phyloP scores from a whole-genome alignment of 2,113 vertebrate species.

The Raja brachyura region DNA sequence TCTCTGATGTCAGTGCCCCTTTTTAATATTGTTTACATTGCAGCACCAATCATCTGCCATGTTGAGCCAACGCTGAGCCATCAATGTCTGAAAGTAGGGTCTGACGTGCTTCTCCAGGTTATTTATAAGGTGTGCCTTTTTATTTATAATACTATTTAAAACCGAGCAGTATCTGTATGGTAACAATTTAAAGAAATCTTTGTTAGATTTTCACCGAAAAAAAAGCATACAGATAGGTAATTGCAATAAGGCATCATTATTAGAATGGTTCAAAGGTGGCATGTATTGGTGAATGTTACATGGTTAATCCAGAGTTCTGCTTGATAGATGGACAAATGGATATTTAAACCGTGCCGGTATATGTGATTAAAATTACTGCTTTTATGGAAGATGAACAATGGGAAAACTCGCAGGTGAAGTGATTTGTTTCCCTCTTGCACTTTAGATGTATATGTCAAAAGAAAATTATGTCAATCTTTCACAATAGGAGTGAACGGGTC shows the following conservation, averaged over 20 bases:
- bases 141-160: neutral
- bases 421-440: neutral
- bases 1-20: conserved; percentile 19
- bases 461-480: neutral
- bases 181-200: neutral
- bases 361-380: neutral
- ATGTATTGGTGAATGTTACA: neutral
- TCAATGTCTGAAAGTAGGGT: conserved; percentile 5
- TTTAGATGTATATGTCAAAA: neutral
- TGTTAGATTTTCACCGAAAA: neutral
- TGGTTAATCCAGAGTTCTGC: neutral
- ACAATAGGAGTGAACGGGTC: neutral
- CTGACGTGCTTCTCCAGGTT: conserved; percentile 20
- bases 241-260: neutral
- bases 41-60: conserved; percentile 2
- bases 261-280: neutral
- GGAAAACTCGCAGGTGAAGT: neutral
- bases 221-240: neutral
- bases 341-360: too few species aligned
- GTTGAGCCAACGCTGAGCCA: neutral
- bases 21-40: conserved; percentile 36
- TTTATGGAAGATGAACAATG: neutral
- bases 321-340: neutral
- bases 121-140: conserved; percentile 2
- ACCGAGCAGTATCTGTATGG: neutral